Evolutionary conservation across 2,888 invertebrate species (phyloP).

Genomic region (Sinelater perroti): DNA sequence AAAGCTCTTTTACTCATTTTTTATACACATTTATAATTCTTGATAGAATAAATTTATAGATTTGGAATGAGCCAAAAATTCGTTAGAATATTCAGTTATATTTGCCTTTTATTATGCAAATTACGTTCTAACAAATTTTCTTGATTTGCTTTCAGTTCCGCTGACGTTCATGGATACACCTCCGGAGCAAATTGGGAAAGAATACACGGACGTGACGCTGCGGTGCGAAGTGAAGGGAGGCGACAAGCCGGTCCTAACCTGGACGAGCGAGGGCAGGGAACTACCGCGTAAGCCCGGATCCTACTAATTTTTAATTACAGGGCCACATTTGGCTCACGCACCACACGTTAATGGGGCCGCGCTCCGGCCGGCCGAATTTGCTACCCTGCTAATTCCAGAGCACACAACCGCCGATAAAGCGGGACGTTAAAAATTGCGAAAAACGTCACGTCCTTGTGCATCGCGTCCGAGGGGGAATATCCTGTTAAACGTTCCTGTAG

Average conservation of each 20-base stretch:
- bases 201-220: conserved; percentile 64
- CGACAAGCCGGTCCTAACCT: conserved; percentile 74
- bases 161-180: conserved; percentile 66
- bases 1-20: too few species aligned
- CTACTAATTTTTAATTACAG: conserved; percentile 26
- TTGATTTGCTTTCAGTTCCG: conserved; percentile 61
- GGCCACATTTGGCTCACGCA: background rate
- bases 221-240: conserved; percentile 69
- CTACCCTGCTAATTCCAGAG: conserved; percentile 10
- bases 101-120: too few species aligned
- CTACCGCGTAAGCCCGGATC: conserved; percentile 68
- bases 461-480: conserved; percentile 36
- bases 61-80: too few species aligned
- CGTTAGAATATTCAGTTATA: too few species aligned
- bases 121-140: background rate
- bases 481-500: conserved; percentile 38
- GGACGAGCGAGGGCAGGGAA: conserved; percentile 78
- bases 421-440: conserved; percentile 31
- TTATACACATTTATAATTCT: too few species aligned
- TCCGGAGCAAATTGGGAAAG: conserved; percentile 62
- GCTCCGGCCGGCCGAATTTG: background rate
- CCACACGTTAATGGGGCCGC: too few species aligned
- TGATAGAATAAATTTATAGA: too few species aligned
- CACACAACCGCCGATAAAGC: conserved; percentile 26
- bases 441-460: conserved; percentile 34